These are phyloP conservation scores for Pagetopsis macropterus DNA, from an alignment of 2,797 vertebrate species.

Conservation along the genomic window DNA sequence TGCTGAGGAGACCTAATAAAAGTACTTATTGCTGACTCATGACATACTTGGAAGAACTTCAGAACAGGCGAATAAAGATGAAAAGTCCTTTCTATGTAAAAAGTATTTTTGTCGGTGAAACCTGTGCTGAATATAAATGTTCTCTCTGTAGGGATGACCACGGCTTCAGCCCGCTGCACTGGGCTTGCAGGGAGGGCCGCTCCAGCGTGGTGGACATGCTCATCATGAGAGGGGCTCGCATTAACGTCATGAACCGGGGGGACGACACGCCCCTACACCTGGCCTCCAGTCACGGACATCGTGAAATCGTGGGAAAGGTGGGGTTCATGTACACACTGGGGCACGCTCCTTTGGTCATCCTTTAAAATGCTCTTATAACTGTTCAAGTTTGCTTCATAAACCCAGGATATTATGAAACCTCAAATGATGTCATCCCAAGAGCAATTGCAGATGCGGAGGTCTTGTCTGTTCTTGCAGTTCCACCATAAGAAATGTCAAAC, in stretches of 20 bases:
- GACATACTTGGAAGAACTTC: slow-evolving; percentile 1
- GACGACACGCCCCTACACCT: slow-evolving; percentile 96
- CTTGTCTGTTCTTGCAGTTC: slow-evolving; percentile 64
- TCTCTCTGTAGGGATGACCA: slow-evolving; percentile 90
- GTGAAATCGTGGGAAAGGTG: slow-evolving; percentile 96
- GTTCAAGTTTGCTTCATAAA: slow-evolving; percentile 29
- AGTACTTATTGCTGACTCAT: not conserved
- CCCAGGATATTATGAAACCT: slow-evolving; percentile 57
- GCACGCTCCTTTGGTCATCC: no score
- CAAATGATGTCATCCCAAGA: slow-evolving; percentile 41
- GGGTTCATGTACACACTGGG: not conserved
- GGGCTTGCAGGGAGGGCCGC: slow-evolving; percentile 96
- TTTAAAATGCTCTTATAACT: slow-evolving; percentile 9
- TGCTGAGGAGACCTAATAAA: not conserved
- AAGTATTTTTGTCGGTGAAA: not conserved
- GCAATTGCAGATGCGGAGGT: slow-evolving; percentile 14
- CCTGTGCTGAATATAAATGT: slow-evolving; percentile 20
- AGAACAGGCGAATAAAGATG: not conserved
- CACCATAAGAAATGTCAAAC: slow-evolving; percentile 27
- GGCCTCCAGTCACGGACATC: slow-evolving; percentile 94
- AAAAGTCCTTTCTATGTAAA: slow-evolving; percentile 1
- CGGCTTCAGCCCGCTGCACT: slow-evolving; percentile 97
- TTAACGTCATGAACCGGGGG: slow-evolving; percentile 97
- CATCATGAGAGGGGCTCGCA: slow-evolving; percentile 96
- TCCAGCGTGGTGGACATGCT: slow-evolving; percentile 97